Evolutionary conservation across 2,888 invertebrate genomes (phyloP), one percentile per base, ranked within the genome.

Genomic region (Oxystoma pomonae): DNA sequence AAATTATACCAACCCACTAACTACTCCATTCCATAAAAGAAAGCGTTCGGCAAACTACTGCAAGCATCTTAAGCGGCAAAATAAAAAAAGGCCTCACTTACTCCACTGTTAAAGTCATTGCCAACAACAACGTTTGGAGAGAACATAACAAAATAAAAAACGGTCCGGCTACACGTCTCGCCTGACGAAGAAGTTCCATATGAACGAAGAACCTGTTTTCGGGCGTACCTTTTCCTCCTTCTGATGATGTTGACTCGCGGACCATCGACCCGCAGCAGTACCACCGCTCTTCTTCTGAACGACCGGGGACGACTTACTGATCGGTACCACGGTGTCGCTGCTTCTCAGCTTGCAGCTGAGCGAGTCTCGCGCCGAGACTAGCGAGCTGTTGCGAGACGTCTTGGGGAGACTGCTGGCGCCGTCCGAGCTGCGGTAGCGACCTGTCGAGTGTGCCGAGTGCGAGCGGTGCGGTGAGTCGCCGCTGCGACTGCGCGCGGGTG

Each of bases 111-210:
- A 35, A 12, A 35, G 35, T 35, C 12, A 3, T 7, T 7, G 35
- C 12, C 35, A 35, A 35, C 12, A 35, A 35, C 69, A 70, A 59
- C 53, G 57, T 5, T 53, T 5, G n/a, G 5, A n/a, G 61, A 65
- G 67, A 73, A 74, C 72, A 74, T 71, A 77, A 77, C 74, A 75
- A 76, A 76, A 76, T 70, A 73, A 75, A 71, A 73, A 75, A 73
- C 69, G 70, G 52, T 65, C 63, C 73, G 68, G 71, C 69, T 70
- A 69, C 80, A 84, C 83, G 82, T 81, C 79, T 77, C 79, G 80
- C 84, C 86, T 84, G 82, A 85, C 83, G 84, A 85, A 84, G 82
- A 85, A 83, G 84, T 85, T 84, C 81, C 80, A 84, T 89, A 88
- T 89, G 84, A 88, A 87, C 81, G 85, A 84, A 60, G 71, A 72